These are phyloP conservation scores for Lasioglossum leucozonium DNA, from an alignment of 2,888 invertebrate genomes.

Conservation along the genomic window DNA sequence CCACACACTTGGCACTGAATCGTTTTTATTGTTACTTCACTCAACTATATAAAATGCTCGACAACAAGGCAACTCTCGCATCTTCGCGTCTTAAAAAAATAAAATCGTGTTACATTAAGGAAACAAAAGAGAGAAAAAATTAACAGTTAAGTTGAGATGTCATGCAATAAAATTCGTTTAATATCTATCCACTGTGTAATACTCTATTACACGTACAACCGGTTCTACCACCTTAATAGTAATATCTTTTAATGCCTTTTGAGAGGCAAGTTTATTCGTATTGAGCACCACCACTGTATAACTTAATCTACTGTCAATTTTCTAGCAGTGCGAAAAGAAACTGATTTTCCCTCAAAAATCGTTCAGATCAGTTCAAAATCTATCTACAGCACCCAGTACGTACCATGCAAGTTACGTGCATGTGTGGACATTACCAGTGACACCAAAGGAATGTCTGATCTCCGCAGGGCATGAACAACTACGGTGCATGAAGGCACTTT, in stretches of 20 bases:
- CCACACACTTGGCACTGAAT: slow-evolving; percentile 20
- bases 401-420: slow-evolving; percentile 59
- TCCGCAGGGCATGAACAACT: slow-evolving; percentile 3
- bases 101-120: slow-evolving; percentile 1
- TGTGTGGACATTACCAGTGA: slow-evolving; percentile 31
- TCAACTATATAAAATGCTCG: slow-evolving; percentile 1
- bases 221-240: background rate
- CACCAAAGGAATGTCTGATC: slow-evolving; percentile 21
- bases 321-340: background rate
- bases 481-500: slow-evolving; percentile 41
- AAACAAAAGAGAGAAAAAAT: slow-evolving; percentile 3
- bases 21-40: background rate
- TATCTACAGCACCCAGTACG: slow-evolving; percentile 56
- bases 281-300: background rate
- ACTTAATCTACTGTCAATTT: background rate
- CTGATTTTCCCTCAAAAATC: background rate
- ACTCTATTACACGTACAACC: slow-evolving; percentile 8
- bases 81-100: background rate
- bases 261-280: background rate
- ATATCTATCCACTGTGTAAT: background rate
- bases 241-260: background rate
- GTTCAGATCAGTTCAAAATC: slow-evolving; percentile 11
- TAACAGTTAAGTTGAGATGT: slow-evolving; percentile 3
- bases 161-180: slow-evolving; percentile 21
- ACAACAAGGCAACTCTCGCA: background rate